Evolutionary conservation across 92 coral and sea anemone species (phyloP).

Genomic region (Zoanthus sociatus): DNA sequence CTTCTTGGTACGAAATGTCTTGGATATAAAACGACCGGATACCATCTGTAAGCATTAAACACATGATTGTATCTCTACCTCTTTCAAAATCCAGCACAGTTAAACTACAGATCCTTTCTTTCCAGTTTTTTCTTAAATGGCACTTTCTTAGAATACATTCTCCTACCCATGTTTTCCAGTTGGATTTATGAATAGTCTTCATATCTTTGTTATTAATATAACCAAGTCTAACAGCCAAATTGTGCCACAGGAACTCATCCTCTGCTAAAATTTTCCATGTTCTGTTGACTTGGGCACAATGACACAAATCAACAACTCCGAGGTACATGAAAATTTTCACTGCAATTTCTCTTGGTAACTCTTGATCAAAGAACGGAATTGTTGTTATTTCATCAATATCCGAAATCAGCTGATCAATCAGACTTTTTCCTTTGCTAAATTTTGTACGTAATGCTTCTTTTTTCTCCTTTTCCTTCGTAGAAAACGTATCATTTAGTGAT

Average conservation of each 20-base stretch:
- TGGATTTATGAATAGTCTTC: slow-evolving; percentile 44
- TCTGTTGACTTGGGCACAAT: slow-evolving; percentile 83
- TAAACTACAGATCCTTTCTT: slow-evolving; percentile 85
- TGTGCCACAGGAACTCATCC: slow-evolving; percentile 88
- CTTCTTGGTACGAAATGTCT: no score
- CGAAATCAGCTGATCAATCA: slow-evolving; percentile 85
- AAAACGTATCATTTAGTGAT: background rate
- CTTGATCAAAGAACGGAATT: slow-evolving; percentile 90
- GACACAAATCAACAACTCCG: slow-evolving; percentile 76
- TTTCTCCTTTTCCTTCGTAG: slow-evolving; percentile 12
- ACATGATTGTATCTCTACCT: slow-evolving; percentile 59
- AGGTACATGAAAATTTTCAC: slow-evolving; percentile 76
- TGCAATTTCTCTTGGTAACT: slow-evolving; percentile 90
- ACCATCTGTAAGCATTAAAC: no score
- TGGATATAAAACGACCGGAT: no score
- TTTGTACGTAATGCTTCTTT: slow-evolving; percentile 2
- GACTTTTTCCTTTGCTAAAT: slow-evolving; percentile 38
- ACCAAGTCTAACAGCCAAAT: slow-evolving; percentile 64
- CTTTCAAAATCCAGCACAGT: slow-evolving; percentile 87
- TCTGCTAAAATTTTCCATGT: slow-evolving; percentile 87
- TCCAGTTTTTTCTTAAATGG: slow-evolving; percentile 82
- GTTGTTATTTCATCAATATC: slow-evolving; percentile 91
- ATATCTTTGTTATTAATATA: slow-evolving; percentile 49
- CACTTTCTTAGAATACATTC: slow-evolving; percentile 63
- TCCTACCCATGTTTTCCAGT: slow-evolving; percentile 81